Conservation (phyloP, 2,797 vertebrate genomes). For the Myotis daubentonii region DNA sequence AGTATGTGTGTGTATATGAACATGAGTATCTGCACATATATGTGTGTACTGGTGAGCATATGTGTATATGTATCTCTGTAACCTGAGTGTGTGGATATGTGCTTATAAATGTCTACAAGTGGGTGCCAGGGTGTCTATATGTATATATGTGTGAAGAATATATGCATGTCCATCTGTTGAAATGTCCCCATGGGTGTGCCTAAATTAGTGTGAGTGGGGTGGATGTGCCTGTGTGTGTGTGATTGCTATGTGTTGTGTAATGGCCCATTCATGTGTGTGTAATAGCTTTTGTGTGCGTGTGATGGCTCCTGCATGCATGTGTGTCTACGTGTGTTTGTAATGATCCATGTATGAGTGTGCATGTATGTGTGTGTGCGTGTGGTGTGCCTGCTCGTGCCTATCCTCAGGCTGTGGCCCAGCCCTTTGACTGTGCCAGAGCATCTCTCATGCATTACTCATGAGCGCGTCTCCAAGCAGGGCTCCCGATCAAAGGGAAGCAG, state of each 20-base stretch:
- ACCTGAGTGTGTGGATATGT: neutral
- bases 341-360: neutral
- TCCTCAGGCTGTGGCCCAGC: conserved; percentile 61
- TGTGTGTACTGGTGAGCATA: neutral
- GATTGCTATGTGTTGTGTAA: neutral
- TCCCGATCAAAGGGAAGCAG: conserved; percentile 77
- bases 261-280: neutral
- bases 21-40: neutral
- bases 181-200: neutral
- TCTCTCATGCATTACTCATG: conserved; percentile 79
- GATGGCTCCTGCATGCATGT: neutral
- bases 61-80: neutral
- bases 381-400: neutral
- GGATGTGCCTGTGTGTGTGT: neutral
- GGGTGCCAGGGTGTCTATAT: neutral
- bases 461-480: conserved; percentile 73
- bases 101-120: neutral
- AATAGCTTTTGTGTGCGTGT: rapidly evolving
- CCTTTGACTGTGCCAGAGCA: conserved; percentile 63
- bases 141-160: neutral
- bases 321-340: neutral
- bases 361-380: neutral
- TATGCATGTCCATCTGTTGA: neutral
- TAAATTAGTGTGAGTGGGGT: neutral
- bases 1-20: neutral